Evolutionary conservation across 2,797 vertebrate genomes (phyloP).

Genomic region (Ammospiza maritima): DNA sequence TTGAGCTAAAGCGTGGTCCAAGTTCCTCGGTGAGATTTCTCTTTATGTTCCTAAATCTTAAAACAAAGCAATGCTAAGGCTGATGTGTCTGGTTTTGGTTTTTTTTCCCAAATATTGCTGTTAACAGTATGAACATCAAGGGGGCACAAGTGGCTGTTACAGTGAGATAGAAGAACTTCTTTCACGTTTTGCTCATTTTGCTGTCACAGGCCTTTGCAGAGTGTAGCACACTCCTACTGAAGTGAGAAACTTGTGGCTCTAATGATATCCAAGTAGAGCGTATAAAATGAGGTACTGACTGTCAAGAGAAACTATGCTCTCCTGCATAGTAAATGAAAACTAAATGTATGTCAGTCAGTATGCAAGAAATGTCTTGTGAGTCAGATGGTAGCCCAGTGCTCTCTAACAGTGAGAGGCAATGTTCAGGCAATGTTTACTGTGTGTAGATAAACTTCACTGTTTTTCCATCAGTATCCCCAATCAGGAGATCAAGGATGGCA

Average conservation of each 20-base stretch:
- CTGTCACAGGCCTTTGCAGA: background rate
- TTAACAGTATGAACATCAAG: background rate
- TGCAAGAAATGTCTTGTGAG: background rate
- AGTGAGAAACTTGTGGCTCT: background rate
- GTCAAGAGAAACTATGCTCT: background rate
- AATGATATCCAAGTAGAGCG: background rate
- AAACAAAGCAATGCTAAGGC: background rate
- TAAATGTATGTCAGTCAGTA: background rate
- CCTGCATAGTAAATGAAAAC: background rate
- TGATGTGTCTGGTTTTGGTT: background rate
- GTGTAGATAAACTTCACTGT: background rate
- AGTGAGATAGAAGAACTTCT: background rate
- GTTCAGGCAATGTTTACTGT: background rate
- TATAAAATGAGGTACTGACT: background rate
- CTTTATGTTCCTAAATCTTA: background rate
- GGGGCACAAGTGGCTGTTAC: background rate
- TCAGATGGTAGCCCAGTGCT: background rate
- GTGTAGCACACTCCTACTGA: background rate
- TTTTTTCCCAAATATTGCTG: background rate
- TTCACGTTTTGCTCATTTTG: background rate
- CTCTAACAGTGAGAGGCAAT: background rate
- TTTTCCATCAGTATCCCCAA: background rate
- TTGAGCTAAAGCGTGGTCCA: rapidly evolving
- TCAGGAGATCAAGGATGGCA: background rate
- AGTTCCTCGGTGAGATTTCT: background rate